Conservation (phyloP, 1,140 invertebrate species). For the Platyscapa corneri region DNA sequence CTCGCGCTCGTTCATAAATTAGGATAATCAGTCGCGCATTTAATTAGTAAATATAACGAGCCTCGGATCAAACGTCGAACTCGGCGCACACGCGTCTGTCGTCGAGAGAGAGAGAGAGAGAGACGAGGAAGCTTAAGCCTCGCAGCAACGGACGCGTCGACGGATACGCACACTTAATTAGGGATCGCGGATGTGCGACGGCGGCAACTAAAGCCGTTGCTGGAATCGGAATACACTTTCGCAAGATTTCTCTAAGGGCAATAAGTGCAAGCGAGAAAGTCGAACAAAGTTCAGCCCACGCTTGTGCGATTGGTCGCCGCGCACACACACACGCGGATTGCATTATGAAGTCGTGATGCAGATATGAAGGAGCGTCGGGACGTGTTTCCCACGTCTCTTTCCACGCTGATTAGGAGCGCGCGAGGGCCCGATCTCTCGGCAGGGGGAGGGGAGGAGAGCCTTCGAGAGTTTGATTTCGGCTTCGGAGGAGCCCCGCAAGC, state of each 20-base stretch:
- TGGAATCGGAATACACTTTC: constrained; percentile 17
- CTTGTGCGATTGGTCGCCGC: not conserved
- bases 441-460: not conserved
- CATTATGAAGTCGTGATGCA: not conserved
- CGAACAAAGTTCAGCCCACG: constrained; percentile 19
- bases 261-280: constrained; percentile 37
- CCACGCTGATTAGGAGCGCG: not conserved
- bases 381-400: constrained; percentile 28
- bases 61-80: too few species aligned
- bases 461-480: not conserved
- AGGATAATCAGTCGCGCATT: too few species aligned
- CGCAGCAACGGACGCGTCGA: too few species aligned
- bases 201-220: too few species aligned
- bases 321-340: not conserved
- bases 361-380: constrained; percentile 1
- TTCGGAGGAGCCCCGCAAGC: too few species aligned
- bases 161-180: too few species aligned
- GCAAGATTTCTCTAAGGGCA: constrained; percentile 39
- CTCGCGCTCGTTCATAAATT: too few species aligned
- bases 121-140: too few species aligned
- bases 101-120: too few species aligned
- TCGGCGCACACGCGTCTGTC: too few species aligned
- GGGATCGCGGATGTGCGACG: not conserved
- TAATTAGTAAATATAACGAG: too few species aligned
- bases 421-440: not conserved